These are phyloP conservation scores for Carassius auratus DNA, from an alignment of 2,113 vertebrate genomes.

Conservation along the genomic window DNA sequence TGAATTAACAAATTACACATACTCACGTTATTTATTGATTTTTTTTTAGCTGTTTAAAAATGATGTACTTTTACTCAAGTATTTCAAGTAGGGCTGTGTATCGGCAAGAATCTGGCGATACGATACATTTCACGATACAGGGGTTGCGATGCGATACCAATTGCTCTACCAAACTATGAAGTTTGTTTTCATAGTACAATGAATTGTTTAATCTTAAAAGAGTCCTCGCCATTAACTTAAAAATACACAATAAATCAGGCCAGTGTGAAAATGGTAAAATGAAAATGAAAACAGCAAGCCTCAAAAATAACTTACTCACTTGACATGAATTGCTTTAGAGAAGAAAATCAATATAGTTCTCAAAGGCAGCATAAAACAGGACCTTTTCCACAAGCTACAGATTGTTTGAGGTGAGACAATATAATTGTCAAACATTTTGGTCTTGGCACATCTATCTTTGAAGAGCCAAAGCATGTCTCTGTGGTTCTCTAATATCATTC, in stretches of 20 bases:
- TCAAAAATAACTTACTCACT: background rate
- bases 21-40: no score
- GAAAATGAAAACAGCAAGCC: background rate
- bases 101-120: no score
- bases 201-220: no score
- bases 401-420: background rate
- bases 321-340: background rate
- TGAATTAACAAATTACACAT: no score
- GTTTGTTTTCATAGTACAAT: no score
- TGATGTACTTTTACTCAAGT: no score
- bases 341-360: background rate
- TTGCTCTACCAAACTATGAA: no score
- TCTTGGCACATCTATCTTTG: background rate
- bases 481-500: background rate
- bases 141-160: background rate
- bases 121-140: no score
- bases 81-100: no score
- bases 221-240: background rate
- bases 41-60: no score
- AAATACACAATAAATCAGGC: background rate
- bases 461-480: background rate
- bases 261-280: background rate
- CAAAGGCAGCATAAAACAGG: background rate
- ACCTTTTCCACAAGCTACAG: no score
- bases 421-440: conserved; percentile 17